Conservation (phyloP, 2,113 vertebrate genomes). For the Zingel zingel region DNA sequence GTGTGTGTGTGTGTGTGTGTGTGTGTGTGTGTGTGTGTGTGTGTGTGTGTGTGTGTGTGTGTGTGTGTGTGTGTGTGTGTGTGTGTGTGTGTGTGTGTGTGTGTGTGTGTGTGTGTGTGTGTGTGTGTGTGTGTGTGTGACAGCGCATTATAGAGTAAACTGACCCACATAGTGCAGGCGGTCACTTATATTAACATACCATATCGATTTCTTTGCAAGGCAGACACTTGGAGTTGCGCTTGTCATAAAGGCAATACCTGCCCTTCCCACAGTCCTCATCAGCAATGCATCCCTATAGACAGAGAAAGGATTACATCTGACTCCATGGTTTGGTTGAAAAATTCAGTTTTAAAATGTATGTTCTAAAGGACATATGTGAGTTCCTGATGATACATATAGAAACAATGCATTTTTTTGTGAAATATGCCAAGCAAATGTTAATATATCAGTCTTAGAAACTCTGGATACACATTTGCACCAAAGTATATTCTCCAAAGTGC, state of each 20-base stretch:
- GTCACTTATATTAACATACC: slow-evolving; percentile 78
- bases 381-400: background rate
- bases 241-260: slow-evolving; percentile 87
- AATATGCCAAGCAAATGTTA: background rate
- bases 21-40: slow-evolving; percentile 2
- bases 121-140: background rate
- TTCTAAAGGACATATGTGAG: background rate
- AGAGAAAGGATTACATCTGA: background rate
- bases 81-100: background rate
- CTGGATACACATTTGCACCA: background rate
- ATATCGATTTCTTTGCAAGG: slow-evolving; percentile 86
- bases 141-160: background rate
- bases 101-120: slow-evolving; percentile 10
- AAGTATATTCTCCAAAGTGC: background rate
- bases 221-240: slow-evolving; percentile 86
- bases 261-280: slow-evolving; percentile 89
- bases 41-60: background rate
- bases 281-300: slow-evolving; percentile 89
- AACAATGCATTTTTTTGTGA: background rate
- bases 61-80: background rate
- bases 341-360: background rate
- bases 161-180: background rate
- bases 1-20: too few relatives aligned
- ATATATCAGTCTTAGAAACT: background rate
- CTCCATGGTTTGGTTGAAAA: background rate